Conservation (phyloP, 1,140 invertebrate genomes). For the Lucilia cuprina region DNA sequence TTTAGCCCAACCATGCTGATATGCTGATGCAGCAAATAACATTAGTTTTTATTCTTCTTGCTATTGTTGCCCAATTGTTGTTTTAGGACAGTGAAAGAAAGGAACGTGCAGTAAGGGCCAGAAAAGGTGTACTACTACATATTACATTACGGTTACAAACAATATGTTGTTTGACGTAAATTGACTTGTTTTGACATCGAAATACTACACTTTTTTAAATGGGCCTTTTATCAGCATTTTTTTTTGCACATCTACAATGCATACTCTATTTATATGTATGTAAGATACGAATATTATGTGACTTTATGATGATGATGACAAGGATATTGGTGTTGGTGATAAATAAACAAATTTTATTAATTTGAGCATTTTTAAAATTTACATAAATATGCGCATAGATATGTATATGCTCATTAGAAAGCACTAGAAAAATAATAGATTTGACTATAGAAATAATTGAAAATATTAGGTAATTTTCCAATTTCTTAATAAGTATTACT, state of each 20-base stretch:
- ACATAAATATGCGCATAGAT: too few relatives aligned
- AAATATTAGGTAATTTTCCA: too few relatives aligned
- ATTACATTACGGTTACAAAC: not conserved
- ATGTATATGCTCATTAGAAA: too few relatives aligned
- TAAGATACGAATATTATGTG: not conserved
- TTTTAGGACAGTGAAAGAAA: not conserved
- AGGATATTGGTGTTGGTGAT: not conserved
- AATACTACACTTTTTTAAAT: constrained; percentile 22
- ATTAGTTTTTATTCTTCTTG: constrained; percentile 11
- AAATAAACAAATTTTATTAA: not conserved
- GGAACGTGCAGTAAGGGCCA: too few relatives aligned
- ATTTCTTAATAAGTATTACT: too few relatives aligned
- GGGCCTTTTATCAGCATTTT: constrained; percentile 31
- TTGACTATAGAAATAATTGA: too few relatives aligned
- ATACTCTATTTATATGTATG: not conserved
- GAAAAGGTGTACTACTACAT: not conserved
- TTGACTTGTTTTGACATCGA: constrained; percentile 33
- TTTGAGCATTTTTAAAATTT: not conserved
- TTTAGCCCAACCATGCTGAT: not conserved
- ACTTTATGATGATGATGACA: not conserved
- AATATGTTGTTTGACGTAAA: constrained; percentile 27
- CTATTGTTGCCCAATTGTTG: not conserved
- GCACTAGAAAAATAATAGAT: too few relatives aligned
- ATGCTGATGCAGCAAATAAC: constrained; percentile 19
- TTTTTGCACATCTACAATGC: not conserved